Percentiles rank a stretch among this genome's conserved stretches.
phyloP scores from a whole-genome alignment of 2,888 invertebrate genomes.

The Rhyacophila evoluta region DNA sequence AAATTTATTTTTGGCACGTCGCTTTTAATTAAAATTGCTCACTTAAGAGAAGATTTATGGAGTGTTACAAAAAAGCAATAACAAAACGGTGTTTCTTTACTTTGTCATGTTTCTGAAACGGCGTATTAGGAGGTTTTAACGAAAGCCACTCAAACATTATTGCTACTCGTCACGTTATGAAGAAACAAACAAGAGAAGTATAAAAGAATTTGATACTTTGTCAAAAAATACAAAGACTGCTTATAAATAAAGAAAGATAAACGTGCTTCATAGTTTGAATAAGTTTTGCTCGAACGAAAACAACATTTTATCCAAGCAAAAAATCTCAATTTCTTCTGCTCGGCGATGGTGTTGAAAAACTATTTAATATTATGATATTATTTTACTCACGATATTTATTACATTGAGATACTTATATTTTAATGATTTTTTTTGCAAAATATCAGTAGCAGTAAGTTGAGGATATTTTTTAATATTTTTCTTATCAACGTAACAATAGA shows the following conservation, averaged over 20 bases:
- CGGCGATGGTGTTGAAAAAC: no score
- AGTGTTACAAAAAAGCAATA: not conserved
- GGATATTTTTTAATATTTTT: no score
- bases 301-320: not conserved
- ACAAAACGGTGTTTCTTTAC: not conserved
- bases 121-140: slow-evolving; percentile 2
- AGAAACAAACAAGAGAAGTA: slow-evolving; percentile 25
- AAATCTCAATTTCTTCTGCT: not conserved
- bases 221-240: not conserved
- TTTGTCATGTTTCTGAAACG: not conserved
- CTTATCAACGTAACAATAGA: no score
- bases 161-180: slow-evolving; percentile 12
- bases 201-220: not conserved
- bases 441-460: no score
- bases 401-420: no score
- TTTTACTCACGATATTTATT: no score
- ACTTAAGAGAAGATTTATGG: not conserved
- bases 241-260: no score
- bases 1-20: no score
- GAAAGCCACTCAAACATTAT: slow-evolving; percentile 20
- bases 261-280: not conserved
- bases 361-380: no score
- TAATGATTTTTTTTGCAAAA: no score
- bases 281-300: not conserved
- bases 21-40: not conserved